Base-by-base conservation (phyloP, 2,888 invertebrate genomes). In the Drosophila multiciliata region DNA sequence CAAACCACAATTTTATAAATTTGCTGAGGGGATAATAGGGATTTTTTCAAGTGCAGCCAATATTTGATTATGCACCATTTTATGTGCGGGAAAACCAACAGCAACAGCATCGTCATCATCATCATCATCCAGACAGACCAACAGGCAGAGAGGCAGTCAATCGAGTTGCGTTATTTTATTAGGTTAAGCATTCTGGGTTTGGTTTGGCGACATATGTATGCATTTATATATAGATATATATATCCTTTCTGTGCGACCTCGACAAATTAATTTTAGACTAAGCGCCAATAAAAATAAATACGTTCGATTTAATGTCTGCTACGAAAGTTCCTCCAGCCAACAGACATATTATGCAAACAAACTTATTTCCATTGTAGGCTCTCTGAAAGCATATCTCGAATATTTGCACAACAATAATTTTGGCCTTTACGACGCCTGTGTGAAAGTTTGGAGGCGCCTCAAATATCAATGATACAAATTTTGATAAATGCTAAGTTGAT, bases 41-140 rank as follows among this genome's bases (percentile, higher is more conserved):
- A 29, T 29, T 40, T 40, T 40, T 23, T 5, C 35, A 2, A 53
- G 54, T 55, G 35, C 33, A 42, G 72, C 77, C 61, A 90, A 88
- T 88, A 90, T 88, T 88, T 90, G 90, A 70, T 82, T 88, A 88
- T 88, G 90, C 80, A 88, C 68, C 72, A 82, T 86, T 88, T 90
- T 88, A 86, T 85, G 80, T 74, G 78, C 69, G 53, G 64, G 20
- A 72, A 66, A 50, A 29, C 62, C 50, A 62, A 52, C 40, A 54
- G 36, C 20, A 59, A 61, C 55, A 50, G 40, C 45, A 60, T 29
- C 29, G 5, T 29, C 29, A 6, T 29, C 29, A 29, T 6, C 29
- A 29, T 17, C n/a, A 54, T 26, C 55, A 40, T 5, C 3, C n/a
- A 20, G 26, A 45, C 35, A 26, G 42, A 26, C 33, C 40, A 23